Evolutionary conservation across 2,797 vertebrate genomes (phyloP), one percentile per base, ranked within the genome.

Genomic region (Enteromius unitaeniatus): DNA sequence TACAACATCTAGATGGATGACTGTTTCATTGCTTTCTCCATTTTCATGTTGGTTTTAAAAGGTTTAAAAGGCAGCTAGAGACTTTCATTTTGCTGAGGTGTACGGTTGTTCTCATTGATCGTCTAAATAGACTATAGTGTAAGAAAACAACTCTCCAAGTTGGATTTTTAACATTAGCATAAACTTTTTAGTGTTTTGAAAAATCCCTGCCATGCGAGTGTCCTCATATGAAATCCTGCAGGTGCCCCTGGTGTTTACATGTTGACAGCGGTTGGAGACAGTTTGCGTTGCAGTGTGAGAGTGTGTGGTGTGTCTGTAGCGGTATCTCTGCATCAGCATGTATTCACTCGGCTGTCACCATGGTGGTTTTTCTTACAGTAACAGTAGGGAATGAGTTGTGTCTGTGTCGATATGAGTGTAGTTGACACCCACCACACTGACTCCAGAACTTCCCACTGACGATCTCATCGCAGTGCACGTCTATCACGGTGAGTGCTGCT

Each of bases 401-500:
- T 82, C 78, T 53, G 68, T 85, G 83, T 78, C 75, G 64, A 65
- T 72, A 70, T 86, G 85, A 85, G 47, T 78, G 79, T 47, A 77
- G 79, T 60, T 83, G 84, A 81, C 76, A 78, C 77, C 49, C 79
- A 77, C 70, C 55, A 67, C 67, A 85, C n/a, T 81, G 45, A 65
- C 73, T 78, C 64, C 55, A 79, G 84, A 82, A 74, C 69, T 82
- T 85, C 85, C 55, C 69, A 60, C 65, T 77, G 64, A 74, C 47
- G 73, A 82, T 84, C 79, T 55, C 76, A 82, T 87, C 81, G 90
- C 85, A 81, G 89, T 83, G 80, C 86, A 84, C 23, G 89, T 34
- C 84, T 88, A 87, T 87, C 86, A 89, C 53, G 49, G 87, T 89
- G 92, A 92, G 92, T 91, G 92, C 88, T 91, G 91, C 89, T 88